Evolutionary conservation across 2,888 invertebrate genomes (phyloP).

Genomic region (Cryptophagus acutangulus): DNA sequence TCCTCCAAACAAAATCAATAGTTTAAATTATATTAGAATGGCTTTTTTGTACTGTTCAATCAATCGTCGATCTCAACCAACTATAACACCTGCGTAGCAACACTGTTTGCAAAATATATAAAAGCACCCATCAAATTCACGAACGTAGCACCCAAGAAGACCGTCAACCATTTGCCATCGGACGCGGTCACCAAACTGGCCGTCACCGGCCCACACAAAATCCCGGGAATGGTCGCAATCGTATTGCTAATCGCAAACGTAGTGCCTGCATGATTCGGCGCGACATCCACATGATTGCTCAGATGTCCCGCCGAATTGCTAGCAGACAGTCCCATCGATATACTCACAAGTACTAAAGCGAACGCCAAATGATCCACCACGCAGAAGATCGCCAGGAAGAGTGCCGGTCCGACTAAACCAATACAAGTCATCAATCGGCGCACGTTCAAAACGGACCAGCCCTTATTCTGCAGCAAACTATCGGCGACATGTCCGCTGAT

Average conservation of each 20-base stretch:
- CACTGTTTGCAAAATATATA: conserved; percentile 68
- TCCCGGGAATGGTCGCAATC: conserved; percentile 69
- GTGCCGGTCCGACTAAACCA: conserved; percentile 66
- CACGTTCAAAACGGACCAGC: conserved; percentile 64
- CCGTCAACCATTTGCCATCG: conserved; percentile 68
- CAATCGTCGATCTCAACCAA: too few relatives aligned
- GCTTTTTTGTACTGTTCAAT: too few relatives aligned
- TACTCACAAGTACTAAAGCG: conserved; percentile 66
- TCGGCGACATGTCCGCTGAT: conserved; percentile 70
- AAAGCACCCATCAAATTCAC: conserved; percentile 69
- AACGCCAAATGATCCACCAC: conserved; percentile 63
- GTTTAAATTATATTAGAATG: too few relatives aligned
- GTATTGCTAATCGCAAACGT: conserved; percentile 75
- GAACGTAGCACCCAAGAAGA: conserved; percentile 66
- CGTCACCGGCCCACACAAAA: conserved; percentile 70
- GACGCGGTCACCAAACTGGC: conserved; percentile 67
- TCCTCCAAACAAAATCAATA: too few relatives aligned
- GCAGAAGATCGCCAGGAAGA: conserved; percentile 65
- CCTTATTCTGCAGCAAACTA: conserved; percentile 50
- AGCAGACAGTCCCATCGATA: conserved; percentile 70
- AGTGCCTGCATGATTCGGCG: conserved; percentile 71
- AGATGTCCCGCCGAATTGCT: conserved; percentile 72
- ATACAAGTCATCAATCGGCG: conserved; percentile 67
- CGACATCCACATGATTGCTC: conserved; percentile 72
- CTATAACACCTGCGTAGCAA: conserved; percentile 61